Conservation (phyloP, 2,113 vertebrate species). For the Python bivittatus region DNA sequence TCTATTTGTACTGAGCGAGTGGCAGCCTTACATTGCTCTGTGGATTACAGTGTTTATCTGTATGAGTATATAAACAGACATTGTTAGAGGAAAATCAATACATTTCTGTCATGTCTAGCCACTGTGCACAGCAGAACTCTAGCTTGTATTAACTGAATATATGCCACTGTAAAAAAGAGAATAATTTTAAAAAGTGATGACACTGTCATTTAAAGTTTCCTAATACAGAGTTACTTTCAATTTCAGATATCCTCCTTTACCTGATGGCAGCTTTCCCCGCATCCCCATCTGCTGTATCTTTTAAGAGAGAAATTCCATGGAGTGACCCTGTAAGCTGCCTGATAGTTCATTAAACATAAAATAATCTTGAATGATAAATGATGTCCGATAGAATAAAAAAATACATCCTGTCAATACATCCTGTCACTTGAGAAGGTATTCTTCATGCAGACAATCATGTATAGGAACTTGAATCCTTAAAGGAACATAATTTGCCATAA, state of each 20-base stretch:
- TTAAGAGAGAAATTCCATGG: neutral
- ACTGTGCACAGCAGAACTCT: neutral
- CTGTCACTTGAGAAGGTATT: neutral
- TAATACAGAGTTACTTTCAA: neutral
- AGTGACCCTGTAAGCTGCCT: neutral
- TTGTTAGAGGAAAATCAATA: constrained; percentile 5
- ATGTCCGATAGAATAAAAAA: neutral
- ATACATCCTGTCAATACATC: neutral
- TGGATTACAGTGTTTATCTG: neutral
- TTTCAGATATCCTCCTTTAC: neutral
- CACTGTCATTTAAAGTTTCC: neutral
- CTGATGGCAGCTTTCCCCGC: neutral
- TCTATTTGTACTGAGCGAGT: neutral
- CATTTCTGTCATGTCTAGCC: neutral
- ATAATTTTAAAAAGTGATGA: neutral
- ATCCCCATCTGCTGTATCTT: neutral
- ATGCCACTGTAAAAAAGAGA: constrained; percentile 23
- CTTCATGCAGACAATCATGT: neutral
- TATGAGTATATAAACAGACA: neutral
- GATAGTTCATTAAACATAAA: neutral
- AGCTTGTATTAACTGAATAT: neutral
- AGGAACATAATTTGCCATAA: neutral
- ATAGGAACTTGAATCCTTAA: neutral
- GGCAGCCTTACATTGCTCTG: neutral
- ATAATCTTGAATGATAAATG: neutral